phyloP scores from a whole-genome alignment of 1,140 invertebrate genomes.

The Cyclargus thomasi region DNA sequence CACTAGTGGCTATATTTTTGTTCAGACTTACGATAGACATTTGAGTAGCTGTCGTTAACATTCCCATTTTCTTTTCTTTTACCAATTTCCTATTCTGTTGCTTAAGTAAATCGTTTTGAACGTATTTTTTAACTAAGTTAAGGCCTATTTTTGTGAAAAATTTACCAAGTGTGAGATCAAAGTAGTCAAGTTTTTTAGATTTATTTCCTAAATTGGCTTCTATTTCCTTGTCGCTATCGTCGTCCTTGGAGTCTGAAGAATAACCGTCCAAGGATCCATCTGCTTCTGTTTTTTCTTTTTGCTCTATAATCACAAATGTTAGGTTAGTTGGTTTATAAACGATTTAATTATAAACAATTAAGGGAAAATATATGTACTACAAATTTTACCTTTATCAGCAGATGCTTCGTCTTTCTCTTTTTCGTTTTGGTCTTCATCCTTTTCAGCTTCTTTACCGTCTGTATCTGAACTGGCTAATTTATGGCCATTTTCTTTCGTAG shows the following conservation, averaged over 20 bases:
- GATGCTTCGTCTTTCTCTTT: slow-evolving; percentile 39
- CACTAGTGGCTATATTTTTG: slow-evolving; percentile 90
- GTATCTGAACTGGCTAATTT: slow-evolving; percentile 17
- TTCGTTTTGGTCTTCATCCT: slow-evolving; percentile 28
- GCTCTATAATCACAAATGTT: slow-evolving; percentile 34
- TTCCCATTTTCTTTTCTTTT: slow-evolving; percentile 77
- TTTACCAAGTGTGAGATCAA: slow-evolving; percentile 90
- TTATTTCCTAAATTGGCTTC: slow-evolving; percentile 73
- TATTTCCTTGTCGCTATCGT: slow-evolving; percentile 69
- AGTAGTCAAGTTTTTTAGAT: slow-evolving; percentile 78
- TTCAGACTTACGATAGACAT: slow-evolving; percentile 85
- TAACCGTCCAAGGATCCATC: slow-evolving; percentile 70
- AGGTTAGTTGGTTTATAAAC: background rate
- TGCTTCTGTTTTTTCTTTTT: slow-evolving; percentile 49
- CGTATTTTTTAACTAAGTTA: slow-evolving; percentile 93
- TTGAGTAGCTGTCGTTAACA: slow-evolving; percentile 82
- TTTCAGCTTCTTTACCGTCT: background rate
- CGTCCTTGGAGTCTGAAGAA: slow-evolving; percentile 68
- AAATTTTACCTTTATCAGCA: slow-evolving; percentile 46
- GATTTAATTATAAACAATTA: too few species aligned
- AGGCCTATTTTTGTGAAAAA: slow-evolving; percentile 95
- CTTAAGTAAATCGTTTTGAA: slow-evolving; percentile 91
- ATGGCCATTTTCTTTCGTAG: slow-evolving; percentile 43
- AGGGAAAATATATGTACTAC: too few species aligned
- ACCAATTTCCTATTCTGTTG: slow-evolving; percentile 89